Conservation (phyloP, 2,113 vertebrate genomes). For the Mastomys natalensis region DNA sequence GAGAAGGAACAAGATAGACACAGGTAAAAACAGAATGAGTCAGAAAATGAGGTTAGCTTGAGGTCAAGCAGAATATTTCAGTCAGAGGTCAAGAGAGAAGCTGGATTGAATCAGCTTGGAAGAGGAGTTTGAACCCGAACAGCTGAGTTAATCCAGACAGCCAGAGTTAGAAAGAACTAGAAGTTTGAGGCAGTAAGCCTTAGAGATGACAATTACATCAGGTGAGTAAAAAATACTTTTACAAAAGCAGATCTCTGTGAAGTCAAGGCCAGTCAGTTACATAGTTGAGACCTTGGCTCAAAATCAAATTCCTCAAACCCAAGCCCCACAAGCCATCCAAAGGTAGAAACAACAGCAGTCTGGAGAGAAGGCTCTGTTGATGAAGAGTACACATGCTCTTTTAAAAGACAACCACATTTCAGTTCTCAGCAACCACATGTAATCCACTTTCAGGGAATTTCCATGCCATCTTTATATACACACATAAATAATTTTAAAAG, state of each 20-base stretch:
- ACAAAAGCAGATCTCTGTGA: background rate
- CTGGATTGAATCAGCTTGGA: too few species aligned
- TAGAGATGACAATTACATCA: too few species aligned
- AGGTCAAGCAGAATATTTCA: too few species aligned
- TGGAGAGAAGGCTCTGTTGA: background rate
- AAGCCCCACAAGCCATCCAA: background rate
- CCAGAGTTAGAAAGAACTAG: too few species aligned
- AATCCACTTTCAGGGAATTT: background rate
- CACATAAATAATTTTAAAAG: slow-evolving; percentile 46
- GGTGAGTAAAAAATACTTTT: too few species aligned
- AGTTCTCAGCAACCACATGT: background rate
- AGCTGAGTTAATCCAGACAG: too few species aligned
- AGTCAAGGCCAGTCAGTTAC: background rate
- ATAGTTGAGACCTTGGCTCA: background rate
- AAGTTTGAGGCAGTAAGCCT: too few species aligned
- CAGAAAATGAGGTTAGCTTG: too few species aligned
- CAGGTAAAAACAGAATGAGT: too few species aligned
- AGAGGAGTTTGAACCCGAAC: too few species aligned
- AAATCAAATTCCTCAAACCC: background rate
- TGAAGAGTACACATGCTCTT: background rate
- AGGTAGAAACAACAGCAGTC: background rate
- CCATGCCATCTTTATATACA: background rate
- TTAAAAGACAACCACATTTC: background rate
- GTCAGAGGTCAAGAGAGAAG: too few species aligned
- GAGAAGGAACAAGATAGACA: too few species aligned